Evolutionary conservation across 2,888 invertebrate species (phyloP).

Genomic region (Sialis fuliginosa): DNA sequence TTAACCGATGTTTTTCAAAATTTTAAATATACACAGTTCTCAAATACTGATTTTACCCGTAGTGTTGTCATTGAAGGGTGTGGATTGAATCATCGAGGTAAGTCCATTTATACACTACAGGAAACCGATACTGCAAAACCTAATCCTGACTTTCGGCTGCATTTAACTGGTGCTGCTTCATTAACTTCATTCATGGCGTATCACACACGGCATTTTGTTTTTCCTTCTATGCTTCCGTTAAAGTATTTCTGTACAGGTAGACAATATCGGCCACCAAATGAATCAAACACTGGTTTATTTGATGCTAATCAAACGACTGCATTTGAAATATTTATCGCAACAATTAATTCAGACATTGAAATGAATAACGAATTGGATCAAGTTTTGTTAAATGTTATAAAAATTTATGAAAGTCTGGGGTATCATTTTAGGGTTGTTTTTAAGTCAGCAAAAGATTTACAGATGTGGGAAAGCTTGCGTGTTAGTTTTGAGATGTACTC

Average conservation of each 20-base stretch:
- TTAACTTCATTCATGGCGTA: conserved; percentile 56
- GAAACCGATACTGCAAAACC: conserved; percentile 34
- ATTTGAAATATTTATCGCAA: conserved; percentile 44
- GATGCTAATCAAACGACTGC: conserved; percentile 50
- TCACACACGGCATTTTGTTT: conserved; percentile 46
- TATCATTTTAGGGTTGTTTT: conserved; percentile 48
- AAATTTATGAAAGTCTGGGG: conserved; percentile 44
- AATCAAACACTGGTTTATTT: conserved; percentile 34
- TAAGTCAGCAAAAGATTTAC: conserved; percentile 40
- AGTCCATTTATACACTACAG: conserved; percentile 38
- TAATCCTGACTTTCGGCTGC: conserved; percentile 35
- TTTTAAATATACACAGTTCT: conserved; percentile 40
- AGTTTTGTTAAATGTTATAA: conserved; percentile 29
- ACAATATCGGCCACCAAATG: conserved; percentile 36
- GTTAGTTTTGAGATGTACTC: conserved; percentile 62
- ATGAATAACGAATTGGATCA: conserved; percentile 36
- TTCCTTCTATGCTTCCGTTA: conserved; percentile 43
- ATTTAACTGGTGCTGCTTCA: conserved; percentile 60
- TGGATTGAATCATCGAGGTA: conserved; percentile 35
- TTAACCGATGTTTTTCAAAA: conserved; percentile 28
- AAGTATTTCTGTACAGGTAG: conserved; percentile 53
- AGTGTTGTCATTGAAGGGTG: conserved; percentile 60
- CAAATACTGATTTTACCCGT: conserved; percentile 62
- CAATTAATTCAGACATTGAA: conserved; percentile 27
- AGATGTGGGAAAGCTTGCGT: conserved; percentile 45